A percentile compares a stretch with the other conserved stretches of the same genome.
These are phyloP conservation scores for Danionella dracula DNA, from an alignment of 2,797 vertebrate species.

Conservation along the genomic window DNA sequence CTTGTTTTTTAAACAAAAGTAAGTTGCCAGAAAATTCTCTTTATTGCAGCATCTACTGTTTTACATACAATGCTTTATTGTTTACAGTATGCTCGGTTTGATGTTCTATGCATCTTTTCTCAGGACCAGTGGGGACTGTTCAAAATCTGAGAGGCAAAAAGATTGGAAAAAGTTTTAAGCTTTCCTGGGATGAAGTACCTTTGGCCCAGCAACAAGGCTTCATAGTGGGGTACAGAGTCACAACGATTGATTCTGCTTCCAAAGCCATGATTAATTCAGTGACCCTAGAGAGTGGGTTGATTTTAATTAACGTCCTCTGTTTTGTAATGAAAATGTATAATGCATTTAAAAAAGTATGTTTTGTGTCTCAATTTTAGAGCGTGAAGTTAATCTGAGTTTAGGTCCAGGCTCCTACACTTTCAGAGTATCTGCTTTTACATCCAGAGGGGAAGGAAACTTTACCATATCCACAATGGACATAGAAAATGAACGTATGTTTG, in stretches of 20 bases:
- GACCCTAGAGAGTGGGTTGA: neutral
- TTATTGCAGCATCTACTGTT: neutral
- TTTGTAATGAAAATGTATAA: neutral
- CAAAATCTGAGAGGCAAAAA: neutral
- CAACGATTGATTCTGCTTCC: neutral
- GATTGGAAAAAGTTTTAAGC: conserved; percentile 7
- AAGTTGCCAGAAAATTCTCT: too few species aligned
- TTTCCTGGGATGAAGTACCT: conserved; percentile 55
- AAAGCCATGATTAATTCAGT: rapidly evolving
- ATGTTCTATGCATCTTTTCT: too few species aligned
- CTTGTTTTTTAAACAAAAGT: too few species aligned
- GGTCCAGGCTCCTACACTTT: conserved; percentile 43
- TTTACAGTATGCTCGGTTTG: too few species aligned
- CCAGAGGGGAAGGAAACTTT: conserved; percentile 46
- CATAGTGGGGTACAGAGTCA: conserved; percentile 54
- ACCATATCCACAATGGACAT: neutral
- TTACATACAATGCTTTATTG: neutral
- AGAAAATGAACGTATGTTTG: conserved; percentile 7
- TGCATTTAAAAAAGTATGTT: neutral
- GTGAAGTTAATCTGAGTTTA: neutral
- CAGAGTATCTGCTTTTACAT: conserved; percentile 51
- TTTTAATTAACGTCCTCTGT: conserved; percentile 8
- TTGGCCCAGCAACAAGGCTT: conserved; percentile 47
- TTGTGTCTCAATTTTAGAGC: neutral
- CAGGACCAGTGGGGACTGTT: conserved; percentile 38